Evolutionary conservation across 2,797 vertebrate species (phyloP), one percentile per base, ranked within the genome.

Genomic region (Cuculus canorus): DNA sequence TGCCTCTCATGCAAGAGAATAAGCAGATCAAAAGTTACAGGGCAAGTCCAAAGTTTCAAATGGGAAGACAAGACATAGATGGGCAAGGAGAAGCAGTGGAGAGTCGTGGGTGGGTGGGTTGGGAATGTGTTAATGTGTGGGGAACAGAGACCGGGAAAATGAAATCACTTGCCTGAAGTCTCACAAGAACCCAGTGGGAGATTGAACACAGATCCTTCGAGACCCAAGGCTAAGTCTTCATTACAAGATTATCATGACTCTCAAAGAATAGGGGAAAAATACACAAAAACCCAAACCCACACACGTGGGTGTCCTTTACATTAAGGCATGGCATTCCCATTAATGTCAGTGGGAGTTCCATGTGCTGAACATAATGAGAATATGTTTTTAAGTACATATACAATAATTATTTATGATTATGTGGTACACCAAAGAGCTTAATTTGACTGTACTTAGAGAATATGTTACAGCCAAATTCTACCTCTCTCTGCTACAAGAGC

Each of bases 381-480:
- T 86, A 54, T 91, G 64, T 88, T 96, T 96, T 94, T 79, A 96
- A 93, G 81, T 93, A 90, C 43, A 75, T 82, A 78, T 87, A 65
- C 75, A 95, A 30, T 95, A 94, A 97, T 95, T 91, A 59, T 80
- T 93, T 47, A 39, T 41, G 45, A 95, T 95, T 95, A 93, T 83
- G 90, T 73, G 81, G 94, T 90, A 68, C 61, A 83, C 94, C 92
- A 83, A 90, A 92, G 83, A 82, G 81, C 72, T 95, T 94, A 90
- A 96, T 96, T 97, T 96, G 78, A 85, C 81, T 94, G 37, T 92
- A 79, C 84, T 94, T 94, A 79, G 65, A 93, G 83, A 92, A 81
- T 89, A 84, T 69, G n/a, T 96, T 93, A 52, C 90, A 86, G 87
- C 83, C 83, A 82, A 86, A 92, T 80, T 92, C 86, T 89, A 57